phyloP scores from a whole-genome alignment of 2,888 invertebrate species.

The Metellina segmentata region DNA sequence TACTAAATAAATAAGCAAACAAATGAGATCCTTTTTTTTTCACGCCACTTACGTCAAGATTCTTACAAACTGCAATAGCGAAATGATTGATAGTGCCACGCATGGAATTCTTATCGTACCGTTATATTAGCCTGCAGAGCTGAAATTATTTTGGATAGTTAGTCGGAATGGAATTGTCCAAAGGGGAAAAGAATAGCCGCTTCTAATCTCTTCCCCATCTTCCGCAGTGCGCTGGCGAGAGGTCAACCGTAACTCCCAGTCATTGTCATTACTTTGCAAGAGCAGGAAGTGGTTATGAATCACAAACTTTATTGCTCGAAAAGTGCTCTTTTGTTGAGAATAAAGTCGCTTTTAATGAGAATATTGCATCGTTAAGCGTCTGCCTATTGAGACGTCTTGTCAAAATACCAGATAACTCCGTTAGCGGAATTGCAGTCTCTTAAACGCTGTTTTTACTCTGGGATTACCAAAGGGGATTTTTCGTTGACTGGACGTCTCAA shows the following conservation, averaged over 20 bases:
- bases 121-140: background rate
- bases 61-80: background rate
- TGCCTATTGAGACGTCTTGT: background rate
- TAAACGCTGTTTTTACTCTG: background rate
- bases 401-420: background rate
- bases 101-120: background rate
- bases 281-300: constrained; percentile 41
- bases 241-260: constrained; percentile 40
- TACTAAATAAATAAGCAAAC: no score
- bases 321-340: constrained; percentile 37
- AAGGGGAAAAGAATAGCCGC: background rate
- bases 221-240: background rate
- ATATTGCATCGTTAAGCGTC: background rate
- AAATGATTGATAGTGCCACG: background rate
- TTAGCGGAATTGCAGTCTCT: background rate
- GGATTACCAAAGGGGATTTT: background rate
- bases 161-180: background rate
- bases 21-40: no score
- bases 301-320: constrained; percentile 28
- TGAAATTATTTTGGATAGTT: background rate
- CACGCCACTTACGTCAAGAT: background rate
- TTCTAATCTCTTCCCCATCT: constrained; percentile 11
- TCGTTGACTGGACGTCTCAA: background rate
- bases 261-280: constrained; percentile 34
- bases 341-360: constrained; percentile 9